A percentile compares a stretch with the other conserved stretches of the same genome.
These are phyloP conservation scores for Drosophila buzzatii DNA, from an alignment of 2,888 invertebrate species.

Conservation along the genomic window DNA sequence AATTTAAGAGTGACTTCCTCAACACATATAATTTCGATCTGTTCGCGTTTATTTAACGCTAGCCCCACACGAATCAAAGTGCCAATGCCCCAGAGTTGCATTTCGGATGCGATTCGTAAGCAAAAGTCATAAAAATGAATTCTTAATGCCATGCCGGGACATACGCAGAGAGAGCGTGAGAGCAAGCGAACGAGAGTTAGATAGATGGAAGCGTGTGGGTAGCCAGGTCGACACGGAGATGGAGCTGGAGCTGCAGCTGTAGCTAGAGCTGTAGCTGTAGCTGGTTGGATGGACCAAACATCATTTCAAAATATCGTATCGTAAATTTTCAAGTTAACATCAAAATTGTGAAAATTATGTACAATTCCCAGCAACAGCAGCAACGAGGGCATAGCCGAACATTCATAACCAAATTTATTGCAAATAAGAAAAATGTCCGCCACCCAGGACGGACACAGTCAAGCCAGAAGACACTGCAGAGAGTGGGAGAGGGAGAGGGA, in stretches of 20 bases:
- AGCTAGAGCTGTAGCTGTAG: conserved; percentile 11
- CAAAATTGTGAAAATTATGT: conserved; percentile 83
- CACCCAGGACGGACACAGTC: conserved; percentile 54
- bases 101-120: conserved; percentile 38
- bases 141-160: conserved; percentile 50
- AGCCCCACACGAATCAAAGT: conserved; percentile 31
- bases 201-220: conserved; percentile 45
- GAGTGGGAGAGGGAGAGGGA: background rate
- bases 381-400: conserved; percentile 56
- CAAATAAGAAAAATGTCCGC: conserved; percentile 83
- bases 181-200: conserved; percentile 32
- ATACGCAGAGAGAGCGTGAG: background rate
- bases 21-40: background rate
- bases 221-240: conserved; percentile 6
- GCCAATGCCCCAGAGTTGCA: conserved; percentile 25
- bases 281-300: conserved; percentile 39
- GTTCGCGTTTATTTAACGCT: conserved; percentile 6
- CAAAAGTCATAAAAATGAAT: conserved; percentile 65
- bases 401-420: conserved; percentile 84
- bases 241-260: conserved; percentile 1
- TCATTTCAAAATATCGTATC: conserved; percentile 80
- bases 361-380: conserved; percentile 65
- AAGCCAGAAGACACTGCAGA: conserved; percentile 18
- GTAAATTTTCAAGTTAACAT: conserved; percentile 83
- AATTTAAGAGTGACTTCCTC: conserved; percentile 3